Evolutionary conservation across 2,113 vertebrate genomes (phyloP).

Genomic region (Brachirus orientalis): DNA sequence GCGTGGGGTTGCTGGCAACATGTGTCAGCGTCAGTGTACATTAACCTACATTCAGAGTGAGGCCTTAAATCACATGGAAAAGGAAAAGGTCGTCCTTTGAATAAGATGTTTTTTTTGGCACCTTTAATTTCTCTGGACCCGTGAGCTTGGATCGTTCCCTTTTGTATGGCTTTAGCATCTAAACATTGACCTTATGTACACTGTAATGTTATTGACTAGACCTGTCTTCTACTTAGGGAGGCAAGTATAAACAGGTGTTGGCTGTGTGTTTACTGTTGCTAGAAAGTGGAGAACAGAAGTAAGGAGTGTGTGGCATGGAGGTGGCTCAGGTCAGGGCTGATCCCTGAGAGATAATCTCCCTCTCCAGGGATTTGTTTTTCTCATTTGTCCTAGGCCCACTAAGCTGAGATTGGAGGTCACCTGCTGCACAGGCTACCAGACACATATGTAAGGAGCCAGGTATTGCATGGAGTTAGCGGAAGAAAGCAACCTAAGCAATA

Average conservation of each 20-base stretch:
- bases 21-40: conserved; percentile 74
- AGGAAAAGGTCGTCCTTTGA: conserved; percentile 67
- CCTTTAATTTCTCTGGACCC: conserved; percentile 37
- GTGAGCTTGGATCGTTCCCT: conserved; percentile 4
- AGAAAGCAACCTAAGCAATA: conserved; percentile 36
- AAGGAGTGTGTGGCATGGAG: conserved; percentile 47
- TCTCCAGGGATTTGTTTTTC: conserved; percentile 80
- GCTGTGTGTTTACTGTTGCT: conserved; percentile 36
- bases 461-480: conserved; percentile 21
- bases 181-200: conserved; percentile 15
- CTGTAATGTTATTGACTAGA: conserved; percentile 18
- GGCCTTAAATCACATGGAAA: conserved; percentile 49
- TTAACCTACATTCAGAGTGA: conserved; percentile 75
- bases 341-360: conserved; percentile 82
- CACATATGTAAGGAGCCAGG: conserved; percentile 30
- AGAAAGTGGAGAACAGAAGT: conserved; percentile 52
- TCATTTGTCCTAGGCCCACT: conserved; percentile 75
- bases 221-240: conserved; percentile 14
- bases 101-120: conserved; percentile 53
- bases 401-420: conserved; percentile 80
- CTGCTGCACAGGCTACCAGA: conserved; percentile 51
- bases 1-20: conserved; percentile 74
- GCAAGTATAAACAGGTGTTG: conserved; percentile 24
- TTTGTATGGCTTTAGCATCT: conserved; percentile 19
- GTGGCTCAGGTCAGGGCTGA: conserved; percentile 69